Percentiles rank a stretch among this genome's conserved stretches.
phyloP scores from a whole-genome alignment of 2,888 invertebrate genomes.

The Lamellibrachia columna region DNA sequence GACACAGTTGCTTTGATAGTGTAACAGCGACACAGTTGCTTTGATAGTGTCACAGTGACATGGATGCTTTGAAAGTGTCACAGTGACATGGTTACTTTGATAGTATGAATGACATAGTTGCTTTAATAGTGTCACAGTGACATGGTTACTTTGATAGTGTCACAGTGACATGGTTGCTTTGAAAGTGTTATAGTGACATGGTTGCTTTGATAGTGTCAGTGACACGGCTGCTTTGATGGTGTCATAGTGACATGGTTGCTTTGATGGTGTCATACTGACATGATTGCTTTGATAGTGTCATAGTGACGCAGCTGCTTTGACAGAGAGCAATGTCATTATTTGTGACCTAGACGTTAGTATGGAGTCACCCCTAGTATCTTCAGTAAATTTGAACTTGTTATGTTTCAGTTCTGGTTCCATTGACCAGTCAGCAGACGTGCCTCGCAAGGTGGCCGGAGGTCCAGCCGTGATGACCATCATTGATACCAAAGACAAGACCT shows the following conservation, averaged over 20 bases:
- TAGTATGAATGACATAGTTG: too few relatives aligned
- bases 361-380: background rate
- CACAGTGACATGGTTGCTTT: too few relatives aligned
- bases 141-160: too few relatives aligned
- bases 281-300: background rate
- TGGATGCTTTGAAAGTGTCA: too few relatives aligned
- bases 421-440: background rate
- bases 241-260: background rate
- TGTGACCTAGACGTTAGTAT: too few relatives aligned
- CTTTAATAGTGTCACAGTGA: too few relatives aligned
- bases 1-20: too few relatives aligned
- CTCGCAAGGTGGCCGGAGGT: background rate
- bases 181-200: background rate
- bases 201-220: background rate
- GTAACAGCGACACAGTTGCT: too few relatives aligned
- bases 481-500: constrained; percentile 45
- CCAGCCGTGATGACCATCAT: background rate
- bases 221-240: too few relatives aligned
- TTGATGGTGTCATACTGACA: background rate
- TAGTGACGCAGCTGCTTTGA: background rate
- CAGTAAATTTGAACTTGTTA: background rate
- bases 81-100: too few relatives aligned
- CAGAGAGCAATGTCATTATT: background rate
- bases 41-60: too few relatives aligned
- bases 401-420: background rate